Conservation (phyloP, 2,888 invertebrate genomes). For the Ichneumoninae sp. region DNA sequence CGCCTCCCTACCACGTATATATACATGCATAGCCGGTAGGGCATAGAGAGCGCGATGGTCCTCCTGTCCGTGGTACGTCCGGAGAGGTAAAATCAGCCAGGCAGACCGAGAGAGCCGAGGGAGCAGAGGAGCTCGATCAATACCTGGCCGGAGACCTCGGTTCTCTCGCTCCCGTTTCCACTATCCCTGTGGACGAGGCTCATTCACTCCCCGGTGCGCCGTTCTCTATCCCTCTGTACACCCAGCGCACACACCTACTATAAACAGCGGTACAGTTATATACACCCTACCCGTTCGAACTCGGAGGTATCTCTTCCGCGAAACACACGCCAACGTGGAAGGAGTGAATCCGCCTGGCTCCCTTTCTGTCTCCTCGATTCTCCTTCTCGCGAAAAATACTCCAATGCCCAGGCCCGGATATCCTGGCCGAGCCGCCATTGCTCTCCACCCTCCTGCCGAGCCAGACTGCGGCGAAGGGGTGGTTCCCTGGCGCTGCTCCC, state of each 20-base stretch:
- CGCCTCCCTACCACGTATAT: conserved; percentile 32
- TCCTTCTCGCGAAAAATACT: conserved; percentile 75
- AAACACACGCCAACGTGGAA: conserved; percentile 62
- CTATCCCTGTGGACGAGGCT: conserved; percentile 56
- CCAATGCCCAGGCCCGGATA: conserved; percentile 67
- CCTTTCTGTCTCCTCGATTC: conserved; percentile 36
- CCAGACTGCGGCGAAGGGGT: conserved; percentile 19
- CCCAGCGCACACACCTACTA: not conserved
- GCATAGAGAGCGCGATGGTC: conserved; percentile 74
- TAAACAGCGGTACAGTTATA: conserved; percentile 23
- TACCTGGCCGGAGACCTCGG: conserved; percentile 79
- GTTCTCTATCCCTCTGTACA: conserved; percentile 42
- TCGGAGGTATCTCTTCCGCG: conserved; percentile 71
- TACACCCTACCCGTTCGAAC: conserved; percentile 30
- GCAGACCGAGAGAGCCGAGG: conserved; percentile 70
- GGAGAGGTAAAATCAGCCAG: conserved; percentile 80
- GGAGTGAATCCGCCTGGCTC: conserved; percentile 32
- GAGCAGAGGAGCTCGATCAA: conserved; percentile 79
- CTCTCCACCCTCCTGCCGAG: conserved; percentile 47
- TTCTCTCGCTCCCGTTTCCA: conserved; percentile 63
- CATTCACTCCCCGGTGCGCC: conserved; percentile 59
- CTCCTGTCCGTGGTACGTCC: conserved; percentile 77
- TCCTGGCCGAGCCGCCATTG: conserved; percentile 62
- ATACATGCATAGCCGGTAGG: conserved; percentile 9
- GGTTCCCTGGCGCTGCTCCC: conserved; percentile 31